Percentiles rank a stretch among this genome's conserved stretches.
Evolutionary conservation across 2,797 vertebrate species (phyloP).

Genomic region (Pogonophryne albipinna): DNA sequence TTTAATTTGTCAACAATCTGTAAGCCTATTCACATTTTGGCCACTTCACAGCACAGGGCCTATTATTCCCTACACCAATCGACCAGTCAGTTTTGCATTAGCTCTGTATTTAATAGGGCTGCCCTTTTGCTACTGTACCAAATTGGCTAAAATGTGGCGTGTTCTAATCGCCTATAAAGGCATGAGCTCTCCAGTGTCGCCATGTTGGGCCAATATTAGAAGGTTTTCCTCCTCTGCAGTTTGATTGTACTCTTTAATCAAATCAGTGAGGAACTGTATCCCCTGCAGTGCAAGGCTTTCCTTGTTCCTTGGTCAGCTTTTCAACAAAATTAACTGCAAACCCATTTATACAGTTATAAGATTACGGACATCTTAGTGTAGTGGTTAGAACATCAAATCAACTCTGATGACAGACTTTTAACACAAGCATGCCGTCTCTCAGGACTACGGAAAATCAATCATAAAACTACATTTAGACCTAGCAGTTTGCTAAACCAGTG

Average conservation of each 20-base stretch:
- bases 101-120: constrained; percentile 33
- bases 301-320: not conserved
- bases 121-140: constrained; percentile 15
- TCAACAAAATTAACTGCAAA: not conserved
- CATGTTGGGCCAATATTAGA: constrained; percentile 19
- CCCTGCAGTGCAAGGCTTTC: constrained; percentile 6
- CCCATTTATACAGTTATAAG: not conserved
- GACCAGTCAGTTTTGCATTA: constrained; percentile 34
- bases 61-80: constrained; percentile 21
- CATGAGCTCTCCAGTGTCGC: constrained; percentile 25
- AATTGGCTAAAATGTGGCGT: constrained; percentile 19
- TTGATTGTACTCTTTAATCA: constrained; percentile 41
- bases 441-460: not conserved
- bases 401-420: not conserved
- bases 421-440: not conserved
- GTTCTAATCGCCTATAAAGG: constrained; percentile 20
- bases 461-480: no score
- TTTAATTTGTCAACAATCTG: not conserved
- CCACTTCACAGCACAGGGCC: constrained; percentile 17
- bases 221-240: constrained; percentile 17
- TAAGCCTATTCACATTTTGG: constrained; percentile 11
- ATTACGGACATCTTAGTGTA: not conserved
- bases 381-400: not conserved
- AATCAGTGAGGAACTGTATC: constrained; percentile 21
- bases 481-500: no score